Conservation (phyloP, 2,113 vertebrate genomes). For the Benthochromis sp. region DNA sequence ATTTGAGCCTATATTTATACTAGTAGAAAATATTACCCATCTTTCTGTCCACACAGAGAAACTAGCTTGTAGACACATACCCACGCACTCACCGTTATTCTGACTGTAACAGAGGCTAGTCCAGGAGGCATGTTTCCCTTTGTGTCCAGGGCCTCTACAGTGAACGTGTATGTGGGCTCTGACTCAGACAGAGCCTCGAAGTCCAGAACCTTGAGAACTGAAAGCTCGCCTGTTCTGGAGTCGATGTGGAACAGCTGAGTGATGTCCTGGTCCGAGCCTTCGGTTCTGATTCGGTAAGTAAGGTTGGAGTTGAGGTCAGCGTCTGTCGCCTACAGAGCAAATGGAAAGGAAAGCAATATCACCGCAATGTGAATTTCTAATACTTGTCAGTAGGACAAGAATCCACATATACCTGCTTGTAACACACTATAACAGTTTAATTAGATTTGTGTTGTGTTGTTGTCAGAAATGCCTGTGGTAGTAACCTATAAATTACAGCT, state of each 20-base stretch:
- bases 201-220: slow-evolving; percentile 78
- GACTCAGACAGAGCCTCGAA: slow-evolving; percentile 79
- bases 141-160: slow-evolving; percentile 83
- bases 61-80: background rate
- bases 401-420: background rate
- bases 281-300: slow-evolving; percentile 82
- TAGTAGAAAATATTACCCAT: background rate
- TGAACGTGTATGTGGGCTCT: slow-evolving; percentile 79
- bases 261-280: slow-evolving; percentile 54
- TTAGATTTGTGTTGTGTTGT: background rate
- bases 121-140: slow-evolving; percentile 88
- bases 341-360: background rate
- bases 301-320: slow-evolving; percentile 83
- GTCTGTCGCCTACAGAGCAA: slow-evolving; percentile 78
- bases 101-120: slow-evolving; percentile 50
- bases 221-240: slow-evolving; percentile 80
- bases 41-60: background rate
- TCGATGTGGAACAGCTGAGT: slow-evolving; percentile 76
- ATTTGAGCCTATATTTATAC: background rate
- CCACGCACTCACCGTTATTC: slow-evolving; percentile 44
- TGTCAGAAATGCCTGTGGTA: background rate
- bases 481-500: background rate
- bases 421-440: background rate
- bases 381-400: background rate
- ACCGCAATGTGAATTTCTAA: background rate